These are phyloP conservation scores for Terrapene triunguis DNA, from an alignment of 2,113 vertebrate species.

Conservation along the genomic window DNA sequence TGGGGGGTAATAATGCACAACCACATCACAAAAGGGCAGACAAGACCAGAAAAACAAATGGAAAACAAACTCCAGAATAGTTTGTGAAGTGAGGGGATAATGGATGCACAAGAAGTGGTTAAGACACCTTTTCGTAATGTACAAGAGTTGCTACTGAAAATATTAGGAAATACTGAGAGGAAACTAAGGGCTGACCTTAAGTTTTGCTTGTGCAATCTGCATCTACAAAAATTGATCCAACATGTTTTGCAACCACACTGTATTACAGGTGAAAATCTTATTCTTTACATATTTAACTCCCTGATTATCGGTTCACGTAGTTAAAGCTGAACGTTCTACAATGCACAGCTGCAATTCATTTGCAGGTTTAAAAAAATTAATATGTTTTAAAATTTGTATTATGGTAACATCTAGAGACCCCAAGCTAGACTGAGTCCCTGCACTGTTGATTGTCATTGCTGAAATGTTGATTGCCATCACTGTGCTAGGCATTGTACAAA, in stretches of 20 bases:
- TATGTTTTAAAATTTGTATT: not conserved
- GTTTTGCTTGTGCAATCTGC: not conserved
- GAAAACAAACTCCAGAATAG: not conserved
- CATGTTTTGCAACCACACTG: not conserved
- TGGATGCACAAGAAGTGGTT: not conserved
- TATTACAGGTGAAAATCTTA: not conserved
- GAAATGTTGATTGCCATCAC: not conserved
- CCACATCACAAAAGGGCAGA: not conserved
- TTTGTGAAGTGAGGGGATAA: not conserved
- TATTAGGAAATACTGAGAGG: not conserved
- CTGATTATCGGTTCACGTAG: not conserved
- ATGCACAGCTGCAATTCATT: not conserved
- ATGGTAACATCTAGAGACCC: not conserved
- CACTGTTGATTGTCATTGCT: not conserved
- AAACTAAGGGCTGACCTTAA: not conserved
- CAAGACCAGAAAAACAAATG: not conserved
- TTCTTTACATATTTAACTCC: not conserved
- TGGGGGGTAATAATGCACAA: not conserved
- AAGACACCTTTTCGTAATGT: not conserved
- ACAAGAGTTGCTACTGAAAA: not conserved
- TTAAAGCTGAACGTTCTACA: not conserved
- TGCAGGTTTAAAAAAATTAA: not conserved
- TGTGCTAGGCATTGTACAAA: not conserved
- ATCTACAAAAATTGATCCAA: not conserved
- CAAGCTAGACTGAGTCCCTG: not conserved